Evolutionary conservation across 2,113 vertebrate species (phyloP), one percentile per base, ranked within the genome.

Genomic region (Anser brachyrhynchus): DNA sequence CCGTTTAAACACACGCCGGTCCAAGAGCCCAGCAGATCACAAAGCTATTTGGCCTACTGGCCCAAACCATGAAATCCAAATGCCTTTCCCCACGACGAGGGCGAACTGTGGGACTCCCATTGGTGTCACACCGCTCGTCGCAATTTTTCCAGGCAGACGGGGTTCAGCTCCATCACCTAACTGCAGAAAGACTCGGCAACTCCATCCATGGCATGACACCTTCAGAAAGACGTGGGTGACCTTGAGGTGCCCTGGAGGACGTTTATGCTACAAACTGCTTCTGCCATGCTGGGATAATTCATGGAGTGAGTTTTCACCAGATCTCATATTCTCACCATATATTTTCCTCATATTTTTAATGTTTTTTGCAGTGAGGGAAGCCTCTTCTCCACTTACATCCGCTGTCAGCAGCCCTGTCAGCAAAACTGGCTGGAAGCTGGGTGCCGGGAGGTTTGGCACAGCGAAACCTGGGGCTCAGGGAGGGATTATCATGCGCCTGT

Each of bases 401-500:
- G 6, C 11, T 41, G 49, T 22, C 39, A 61, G 89, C 35, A 61
- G 65, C 49, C 44, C 28, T 0, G 2, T 4, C n/a, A 76, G 67
- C 6, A 13, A 75, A 52, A 46, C 2, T 5, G 31, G 77, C 73
- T n/a, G 61, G 41, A 41, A 57, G 65, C 0, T 0, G 46, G 75
- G 18, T 49, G 35, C 75, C 0, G 0, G 70, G 46, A 66, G 65
- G 70, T 44, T 62, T 58, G 84, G 46, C 8, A 22, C 41, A 73
- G 67, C 1, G 10, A 76, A 83, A 39, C 43, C 21, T 1, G 19
- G 33, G 66, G 37, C 84, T 81, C 2, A 4, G 67, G 83, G n/a
- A 69, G 70, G 14, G 77, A 91, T 84, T 95, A 89, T 17, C n/a
- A 65, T 33, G 49, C 1, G 23, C 61, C 87, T 93, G 80, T 91